Evolutionary conservation across 92 coral and sea anemone genomes (phyloP).

Genomic region (Palythoa heliodiscus): DNA sequence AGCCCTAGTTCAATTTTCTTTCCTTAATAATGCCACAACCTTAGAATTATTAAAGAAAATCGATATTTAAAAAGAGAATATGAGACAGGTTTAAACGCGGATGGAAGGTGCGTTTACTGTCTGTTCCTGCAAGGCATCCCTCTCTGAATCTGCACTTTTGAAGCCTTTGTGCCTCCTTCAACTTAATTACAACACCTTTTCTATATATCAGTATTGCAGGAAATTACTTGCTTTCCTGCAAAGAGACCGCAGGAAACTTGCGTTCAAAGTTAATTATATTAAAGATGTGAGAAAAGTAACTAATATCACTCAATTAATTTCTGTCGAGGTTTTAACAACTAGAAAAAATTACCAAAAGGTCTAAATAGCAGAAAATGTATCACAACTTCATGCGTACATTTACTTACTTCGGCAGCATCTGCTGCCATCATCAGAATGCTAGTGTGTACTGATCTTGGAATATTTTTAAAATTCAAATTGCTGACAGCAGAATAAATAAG

Average conservation of each 20-base stretch:
- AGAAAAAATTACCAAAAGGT: not conserved
- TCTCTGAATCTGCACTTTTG: not conserved
- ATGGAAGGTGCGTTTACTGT: not conserved
- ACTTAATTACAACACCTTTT: not conserved
- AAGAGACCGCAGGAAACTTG: conserved; percentile 14
- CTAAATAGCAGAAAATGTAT: too few species aligned
- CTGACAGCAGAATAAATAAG: too few species aligned
- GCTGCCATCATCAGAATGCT: too few species aligned
- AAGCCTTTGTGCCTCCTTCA: not conserved
- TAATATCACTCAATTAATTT: not conserved
- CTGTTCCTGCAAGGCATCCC: not conserved
- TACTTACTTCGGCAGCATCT: too few species aligned
- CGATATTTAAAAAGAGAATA: too few species aligned
- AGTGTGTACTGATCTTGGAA: too few species aligned
- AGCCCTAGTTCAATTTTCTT: too few species aligned
- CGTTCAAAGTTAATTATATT: conserved; percentile 3
- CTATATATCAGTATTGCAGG: not conserved
- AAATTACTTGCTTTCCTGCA: not conserved
- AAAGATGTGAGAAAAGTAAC: conserved; percentile 17
- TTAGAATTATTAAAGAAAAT: too few species aligned
- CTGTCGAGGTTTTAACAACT: not conserved
- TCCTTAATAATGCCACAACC: too few species aligned
- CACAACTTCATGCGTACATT: too few species aligned
- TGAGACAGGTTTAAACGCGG: too few species aligned
- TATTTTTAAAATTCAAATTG: too few species aligned